Evolutionary conservation across 2,113 vertebrate species (phyloP), one percentile per base, ranked within the genome.

Genomic region (Machaerirhynchus nigripectus): DNA sequence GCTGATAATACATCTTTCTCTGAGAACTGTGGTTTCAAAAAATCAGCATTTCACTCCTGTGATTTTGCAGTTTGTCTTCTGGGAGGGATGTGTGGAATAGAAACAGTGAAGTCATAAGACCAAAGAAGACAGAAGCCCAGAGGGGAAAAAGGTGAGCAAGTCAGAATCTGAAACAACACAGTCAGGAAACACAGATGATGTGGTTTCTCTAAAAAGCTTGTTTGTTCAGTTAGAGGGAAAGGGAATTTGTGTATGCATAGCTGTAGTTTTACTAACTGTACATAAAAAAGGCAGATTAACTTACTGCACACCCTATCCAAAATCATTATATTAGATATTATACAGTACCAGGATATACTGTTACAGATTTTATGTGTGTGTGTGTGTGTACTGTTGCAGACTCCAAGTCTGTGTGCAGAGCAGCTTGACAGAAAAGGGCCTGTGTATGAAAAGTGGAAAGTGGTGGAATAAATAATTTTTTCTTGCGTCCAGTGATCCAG

Each of bases 131-230:
- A 85, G 70, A 90, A 92, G 57, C 83, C 91, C 76, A 65, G 86
- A 89, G 80, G 71, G 65, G 4, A 44, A 68, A 88, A 83, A 49
- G 70, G 60, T 79, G 75, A 95, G 67, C 93, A 96, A 94, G 95
- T 94, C 83, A 84, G 86, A 95, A 95, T 89, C 71, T 90, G 96
- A 94, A 95, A 80, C 18, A 96, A 84, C 65, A 68, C 15, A 90
- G 82, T 74, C 88, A 93, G 75, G 75, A 69, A 93, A 92, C 17
- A 42, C 71, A 64, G 68, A 84, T 84, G 50, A 76, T 86, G 86
- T 77, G 86, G 91, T 95, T 94, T 95, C 80, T 86, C 40, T 94
- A 73, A 90, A 89, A 90, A 86, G 50, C 83, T 89, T 90, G 83
- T 95, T 96, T 78, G 83, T 86, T 94, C 84, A 81, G 71, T 89